These are phyloP conservation scores for Drosophila dunni DNA, from an alignment of 1,140 invertebrate genomes.

Conservation along the genomic window DNA sequence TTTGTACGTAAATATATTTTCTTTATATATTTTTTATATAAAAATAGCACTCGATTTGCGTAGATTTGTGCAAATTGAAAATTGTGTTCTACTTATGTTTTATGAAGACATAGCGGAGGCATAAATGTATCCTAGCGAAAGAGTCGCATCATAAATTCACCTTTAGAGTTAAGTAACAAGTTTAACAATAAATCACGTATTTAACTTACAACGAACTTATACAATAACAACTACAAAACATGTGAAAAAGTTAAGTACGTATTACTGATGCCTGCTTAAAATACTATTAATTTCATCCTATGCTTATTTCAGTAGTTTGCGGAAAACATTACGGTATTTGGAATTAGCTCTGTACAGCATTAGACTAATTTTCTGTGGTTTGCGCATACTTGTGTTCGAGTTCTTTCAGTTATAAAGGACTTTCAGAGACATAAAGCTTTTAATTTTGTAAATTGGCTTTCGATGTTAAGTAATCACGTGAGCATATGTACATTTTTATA, in stretches of 20 bases:
- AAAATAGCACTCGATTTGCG: constrained; percentile 56
- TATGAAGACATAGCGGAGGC: constrained; percentile 63
- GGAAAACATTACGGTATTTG: background rate
- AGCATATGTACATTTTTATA: constrained; percentile 29
- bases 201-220: constrained; percentile 23
- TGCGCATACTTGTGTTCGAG: background rate
- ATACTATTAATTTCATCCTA: constrained; percentile 70
- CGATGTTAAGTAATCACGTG: constrained; percentile 30
- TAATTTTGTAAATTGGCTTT: constrained; percentile 41
- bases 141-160: constrained; percentile 31
- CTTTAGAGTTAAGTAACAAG: constrained; percentile 32
- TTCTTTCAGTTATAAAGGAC: background rate
- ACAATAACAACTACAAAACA: constrained; percentile 29
- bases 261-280: constrained; percentile 58
- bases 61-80: constrained; percentile 65
- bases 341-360: background rate
- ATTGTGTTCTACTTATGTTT: constrained; percentile 47
- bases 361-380: background rate
- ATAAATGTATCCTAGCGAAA: constrained; percentile 26
- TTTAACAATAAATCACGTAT: constrained; percentile 35
- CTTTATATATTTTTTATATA: constrained; percentile 38
- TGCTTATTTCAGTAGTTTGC: constrained; percentile 18
- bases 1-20: constrained; percentile 55
- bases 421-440: background rate
- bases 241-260: constrained; percentile 32